Base-by-base conservation (phyloP, 2,888 invertebrate species). In the Branchellion lobata region DNA sequence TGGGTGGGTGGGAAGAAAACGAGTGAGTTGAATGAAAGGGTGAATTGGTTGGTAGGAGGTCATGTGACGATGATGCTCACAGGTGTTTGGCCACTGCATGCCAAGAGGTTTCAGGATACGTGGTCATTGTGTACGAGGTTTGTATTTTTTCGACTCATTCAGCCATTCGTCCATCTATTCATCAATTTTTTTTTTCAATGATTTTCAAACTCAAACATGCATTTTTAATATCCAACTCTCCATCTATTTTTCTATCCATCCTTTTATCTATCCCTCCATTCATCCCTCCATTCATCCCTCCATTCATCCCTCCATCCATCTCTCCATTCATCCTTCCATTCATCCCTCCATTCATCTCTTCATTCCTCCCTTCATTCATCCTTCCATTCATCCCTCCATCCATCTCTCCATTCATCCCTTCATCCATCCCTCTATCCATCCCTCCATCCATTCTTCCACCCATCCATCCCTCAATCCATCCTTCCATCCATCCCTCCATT, bases 341-440 rank as follows among this genome's bases (percentile, higher is more conserved):
- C 61, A 57, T 57, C 61, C 24, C 5, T n/a, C 61, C 24, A 8
- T 8, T 24, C 24, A 57, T 57, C 61, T n/a, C 5, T 57, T 24
- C 21, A 57, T 57, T n/a, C 24, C 5, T 57, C 61, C 24, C 5
- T n/a, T n/a, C 21, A 57, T n/a, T 24, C 24, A 57, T 57, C 61
- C 21, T 14, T 57, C 61, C 24, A 57, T 57, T n/a, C 24, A 57
- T 57, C 61, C 21, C 5, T 57, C 61, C 24, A 57, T 57, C 61
- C 24, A 57, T 57, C 61, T n/a, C 5, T 57, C 61, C 21, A 57
- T 57, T n/a, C 24, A 57, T 57, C 61, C 24, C 5, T 57, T n/a
- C 24, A 57, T 57, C 61, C 21, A 57, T 57, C 61, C 24, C 5
- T n/a, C 61, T n/a, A 57, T 57, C 61, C 61, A 57, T 57, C 61